Evolutionary conservation across 2,113 vertebrate genomes (phyloP).

Genomic region (Todiramphus chloris): DNA sequence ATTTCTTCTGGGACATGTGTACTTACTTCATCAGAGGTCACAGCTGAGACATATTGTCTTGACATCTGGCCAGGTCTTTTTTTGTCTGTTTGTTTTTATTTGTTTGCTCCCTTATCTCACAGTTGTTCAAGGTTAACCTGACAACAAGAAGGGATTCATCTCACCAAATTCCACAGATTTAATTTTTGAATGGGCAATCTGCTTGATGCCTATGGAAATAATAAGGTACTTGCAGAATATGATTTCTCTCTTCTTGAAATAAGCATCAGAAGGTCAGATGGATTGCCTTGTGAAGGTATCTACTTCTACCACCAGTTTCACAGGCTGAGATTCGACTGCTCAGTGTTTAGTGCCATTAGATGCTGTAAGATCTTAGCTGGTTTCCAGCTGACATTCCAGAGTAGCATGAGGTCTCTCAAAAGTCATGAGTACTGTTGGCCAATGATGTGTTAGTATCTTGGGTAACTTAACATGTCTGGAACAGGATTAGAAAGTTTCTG

Average conservation of each 20-base stretch:
- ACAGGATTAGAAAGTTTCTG: neutral
- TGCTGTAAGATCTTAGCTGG: neutral
- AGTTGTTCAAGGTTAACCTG: neutral
- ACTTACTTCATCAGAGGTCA: neutral
- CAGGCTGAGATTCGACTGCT: accelerated
- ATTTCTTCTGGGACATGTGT: conserved; percentile 24
- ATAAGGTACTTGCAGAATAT: neutral
- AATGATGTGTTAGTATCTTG: neutral
- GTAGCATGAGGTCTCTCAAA: neutral
- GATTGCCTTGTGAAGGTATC: neutral
- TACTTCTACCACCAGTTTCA: neutral
- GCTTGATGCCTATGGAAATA: neutral
- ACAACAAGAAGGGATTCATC: neutral
- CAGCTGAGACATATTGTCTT: neutral
- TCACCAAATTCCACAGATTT: neutral
- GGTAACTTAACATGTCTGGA: neutral
- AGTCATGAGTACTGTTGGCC: neutral
- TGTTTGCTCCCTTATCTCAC: neutral
- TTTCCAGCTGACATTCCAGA: neutral
- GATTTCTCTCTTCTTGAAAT: neutral
- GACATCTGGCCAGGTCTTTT: neutral
- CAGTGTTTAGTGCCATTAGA: neutral
- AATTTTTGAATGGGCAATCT: neutral
- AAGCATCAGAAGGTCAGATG: neutral
- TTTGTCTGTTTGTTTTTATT: neutral